phyloP scores from a whole-genome alignment of 2,888 invertebrate genomes.

The Leuctra nigra region DNA sequence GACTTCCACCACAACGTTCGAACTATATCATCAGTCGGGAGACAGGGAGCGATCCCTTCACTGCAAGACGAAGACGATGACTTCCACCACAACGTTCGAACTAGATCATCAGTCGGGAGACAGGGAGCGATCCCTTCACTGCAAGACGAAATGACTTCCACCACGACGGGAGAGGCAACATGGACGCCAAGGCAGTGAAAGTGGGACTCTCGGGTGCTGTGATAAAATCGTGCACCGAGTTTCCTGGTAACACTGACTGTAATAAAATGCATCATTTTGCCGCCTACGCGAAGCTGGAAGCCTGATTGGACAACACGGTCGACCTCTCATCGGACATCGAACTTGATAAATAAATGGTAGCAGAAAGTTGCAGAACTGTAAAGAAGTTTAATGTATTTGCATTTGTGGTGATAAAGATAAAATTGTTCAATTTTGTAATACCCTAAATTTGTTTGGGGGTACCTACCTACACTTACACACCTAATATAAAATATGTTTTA shows the following conservation, averaged over 20 bases:
- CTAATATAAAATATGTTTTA: too few species aligned
- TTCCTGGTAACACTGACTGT: constrained; percentile 3
- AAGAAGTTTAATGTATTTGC: too few species aligned
- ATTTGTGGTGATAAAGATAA: too few species aligned
- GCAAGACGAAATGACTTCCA: not conserved
- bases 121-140: not conserved
- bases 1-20: not conserved
- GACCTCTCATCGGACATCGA: not conserved
- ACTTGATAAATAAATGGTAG: not conserved
- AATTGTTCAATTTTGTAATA: too few species aligned
- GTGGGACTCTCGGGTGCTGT: constrained; percentile 2
- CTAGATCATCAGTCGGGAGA: not conserved
- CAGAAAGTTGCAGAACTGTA: too few species aligned
- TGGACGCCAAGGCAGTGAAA: constrained; percentile 2
- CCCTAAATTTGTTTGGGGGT: too few species aligned
- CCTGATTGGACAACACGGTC: too few species aligned
- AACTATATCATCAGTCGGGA: not conserved
- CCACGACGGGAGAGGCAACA: too few species aligned
- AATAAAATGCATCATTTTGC: not conserved
- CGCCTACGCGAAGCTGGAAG: not conserved
- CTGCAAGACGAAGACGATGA: not conserved
- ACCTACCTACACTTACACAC: too few species aligned
- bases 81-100: not conserved
- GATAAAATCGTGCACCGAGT: constrained; percentile 9
- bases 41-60: not conserved